phyloP scores from a whole-genome alignment of 2,888 invertebrate genomes.

The Adelphocoris suturalis region DNA sequence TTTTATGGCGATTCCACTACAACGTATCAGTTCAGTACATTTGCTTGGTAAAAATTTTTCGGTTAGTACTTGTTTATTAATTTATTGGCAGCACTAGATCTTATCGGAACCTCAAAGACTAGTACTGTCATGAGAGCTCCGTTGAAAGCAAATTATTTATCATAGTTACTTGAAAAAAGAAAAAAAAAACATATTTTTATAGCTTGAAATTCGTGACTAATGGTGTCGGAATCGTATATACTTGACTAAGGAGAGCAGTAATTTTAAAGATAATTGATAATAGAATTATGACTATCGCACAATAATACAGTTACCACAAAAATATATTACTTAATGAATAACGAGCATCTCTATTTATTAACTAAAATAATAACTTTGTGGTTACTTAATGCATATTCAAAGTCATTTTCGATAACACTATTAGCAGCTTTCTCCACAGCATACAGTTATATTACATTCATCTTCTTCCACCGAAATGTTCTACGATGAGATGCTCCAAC shows the following conservation, averaged over 20 bases:
- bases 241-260: constrained; percentile 44
- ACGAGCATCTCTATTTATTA: constrained; percentile 7
- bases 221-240: neutral
- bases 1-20: neutral
- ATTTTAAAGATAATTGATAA: constrained; percentile 29
- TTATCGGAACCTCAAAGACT: constrained; percentile 21
- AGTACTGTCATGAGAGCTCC: neutral
- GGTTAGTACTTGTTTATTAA: too few species aligned
- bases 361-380: neutral
- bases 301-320: constrained; percentile 36
- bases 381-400: neutral
- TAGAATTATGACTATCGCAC: constrained; percentile 44
- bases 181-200: neutral
- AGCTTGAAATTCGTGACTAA: constrained; percentile 21
- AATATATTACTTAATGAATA: constrained; percentile 1
- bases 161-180: neutral
- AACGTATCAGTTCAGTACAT: neutral
- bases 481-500: neutral
- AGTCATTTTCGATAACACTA: neutral
- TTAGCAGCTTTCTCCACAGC: constrained; percentile 16
- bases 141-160: neutral
- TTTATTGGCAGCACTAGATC: neutral
- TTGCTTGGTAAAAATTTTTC: too few species aligned
- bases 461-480: constrained; percentile 27
- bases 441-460: neutral